A percentile compares a stretch with the other conserved stretches of the same genome.
Evolutionary conservation across 2,888 invertebrate species (phyloP).

Genomic region (Diarsia rubi): DNA sequence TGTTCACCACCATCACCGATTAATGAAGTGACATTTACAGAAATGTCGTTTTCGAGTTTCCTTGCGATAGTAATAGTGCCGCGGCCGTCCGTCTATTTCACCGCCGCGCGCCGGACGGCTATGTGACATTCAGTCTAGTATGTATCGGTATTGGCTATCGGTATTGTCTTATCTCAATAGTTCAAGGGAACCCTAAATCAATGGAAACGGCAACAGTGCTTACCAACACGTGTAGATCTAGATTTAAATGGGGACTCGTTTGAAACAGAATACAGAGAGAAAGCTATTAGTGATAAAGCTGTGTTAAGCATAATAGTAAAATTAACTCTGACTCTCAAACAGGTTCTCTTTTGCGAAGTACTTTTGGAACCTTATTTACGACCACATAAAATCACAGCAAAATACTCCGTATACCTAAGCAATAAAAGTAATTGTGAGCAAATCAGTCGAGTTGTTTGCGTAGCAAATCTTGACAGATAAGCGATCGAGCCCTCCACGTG

Average conservation of each 20-base stretch:
- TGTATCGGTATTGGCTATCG: neutral
- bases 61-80: neutral
- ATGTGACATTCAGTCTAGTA: neutral
- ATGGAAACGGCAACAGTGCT: neutral
- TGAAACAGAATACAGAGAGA: neutral
- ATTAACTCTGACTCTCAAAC: neutral
- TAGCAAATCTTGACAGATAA: slow-evolving; percentile 66
- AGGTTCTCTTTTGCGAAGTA: neutral
- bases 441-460: slow-evolving; percentile 58
- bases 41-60: too few species aligned
- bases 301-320: neutral
- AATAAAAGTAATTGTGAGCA: slow-evolving; percentile 45
- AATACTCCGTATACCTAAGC: slow-evolving; percentile 9
- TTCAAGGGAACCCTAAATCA: neutral
- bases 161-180: neutral
- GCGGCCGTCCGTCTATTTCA: neutral
- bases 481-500: slow-evolving; percentile 38
- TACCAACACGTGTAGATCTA: slow-evolving; percentile 9
- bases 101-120: neutral
- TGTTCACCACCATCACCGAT: too few species aligned
- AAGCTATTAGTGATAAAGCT: neutral
- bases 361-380: neutral
- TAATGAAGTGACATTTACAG: too few species aligned
- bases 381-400: slow-evolving; percentile 6
- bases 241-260: neutral